phyloP scores from a whole-genome alignment of 64 coral and sea anemone genomes.

The Stichodactyla mertensii region DNA sequence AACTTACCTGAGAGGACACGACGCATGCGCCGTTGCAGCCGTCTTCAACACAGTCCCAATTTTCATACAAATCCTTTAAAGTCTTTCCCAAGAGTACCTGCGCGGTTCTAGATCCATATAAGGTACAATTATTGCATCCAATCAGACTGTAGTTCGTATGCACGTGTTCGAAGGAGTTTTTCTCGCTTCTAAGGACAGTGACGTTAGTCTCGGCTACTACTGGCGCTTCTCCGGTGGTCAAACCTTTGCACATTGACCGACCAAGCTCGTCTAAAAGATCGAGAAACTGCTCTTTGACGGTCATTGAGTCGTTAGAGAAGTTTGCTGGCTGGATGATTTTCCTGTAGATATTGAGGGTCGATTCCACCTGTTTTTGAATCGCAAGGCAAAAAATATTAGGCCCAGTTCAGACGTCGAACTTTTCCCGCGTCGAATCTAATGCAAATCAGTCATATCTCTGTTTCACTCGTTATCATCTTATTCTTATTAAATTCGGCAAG shows the following conservation, averaged over 20 bases:
- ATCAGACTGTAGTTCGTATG: neutral
- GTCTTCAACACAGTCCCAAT: conserved; percentile 3
- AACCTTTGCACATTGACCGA: conserved; percentile 11
- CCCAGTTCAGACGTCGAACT: too few relatives aligned
- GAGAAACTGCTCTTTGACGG: conserved; percentile 12
- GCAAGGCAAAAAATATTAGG: neutral
- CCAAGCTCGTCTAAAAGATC: neutral
- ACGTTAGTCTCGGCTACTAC: neutral
- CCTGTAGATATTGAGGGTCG: neutral
- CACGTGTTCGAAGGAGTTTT: neutral
- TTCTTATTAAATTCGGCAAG: too few relatives aligned
- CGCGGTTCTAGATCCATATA: neutral
- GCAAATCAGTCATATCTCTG: neutral
- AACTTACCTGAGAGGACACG: conserved; percentile 7
- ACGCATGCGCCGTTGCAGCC: conserved; percentile 24
- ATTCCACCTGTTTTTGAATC: neutral
- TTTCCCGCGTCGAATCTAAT: neutral
- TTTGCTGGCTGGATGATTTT: neutral
- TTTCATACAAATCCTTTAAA: conserved; percentile 1
- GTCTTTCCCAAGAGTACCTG: conserved; percentile 17
- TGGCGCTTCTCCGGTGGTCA: neutral
- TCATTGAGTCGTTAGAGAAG: neutral
- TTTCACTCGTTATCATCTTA: too few relatives aligned
- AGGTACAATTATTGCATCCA: neutral
- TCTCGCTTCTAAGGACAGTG: conserved; percentile 12